Conservation (phyloP, 2,113 vertebrate species). For the Lepus europaeus region DNA sequence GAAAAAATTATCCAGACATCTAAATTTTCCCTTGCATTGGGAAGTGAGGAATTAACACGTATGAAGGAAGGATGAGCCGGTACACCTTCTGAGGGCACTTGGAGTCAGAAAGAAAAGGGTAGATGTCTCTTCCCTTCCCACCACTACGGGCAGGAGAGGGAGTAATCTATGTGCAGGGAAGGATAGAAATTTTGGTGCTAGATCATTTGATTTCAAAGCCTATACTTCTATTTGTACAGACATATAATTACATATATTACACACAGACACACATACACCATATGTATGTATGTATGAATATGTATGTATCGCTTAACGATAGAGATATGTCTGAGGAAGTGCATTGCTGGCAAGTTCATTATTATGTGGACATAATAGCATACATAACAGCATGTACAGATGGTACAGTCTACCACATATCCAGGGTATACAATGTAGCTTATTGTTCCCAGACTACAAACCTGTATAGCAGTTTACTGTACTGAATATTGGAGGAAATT, state of each 20-base stretch:
- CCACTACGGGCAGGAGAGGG: background rate
- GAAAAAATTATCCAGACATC: background rate
- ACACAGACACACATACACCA: background rate
- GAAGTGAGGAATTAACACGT: background rate
- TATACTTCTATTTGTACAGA: background rate
- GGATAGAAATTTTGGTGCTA: background rate
- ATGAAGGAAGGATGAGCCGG: background rate
- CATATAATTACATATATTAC: background rate
- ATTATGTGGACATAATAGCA: too few species aligned
- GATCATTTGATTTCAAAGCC: background rate
- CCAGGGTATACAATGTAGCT: too few species aligned
- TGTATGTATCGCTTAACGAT: too few species aligned
- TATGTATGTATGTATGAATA: background rate
- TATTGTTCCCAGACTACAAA: background rate
- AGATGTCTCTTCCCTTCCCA: background rate
- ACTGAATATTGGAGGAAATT: background rate
- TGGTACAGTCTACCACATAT: too few species aligned
- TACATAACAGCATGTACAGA: too few species aligned
- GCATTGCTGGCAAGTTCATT: too few species aligned
- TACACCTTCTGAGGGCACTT: background rate
- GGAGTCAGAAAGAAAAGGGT: background rate
- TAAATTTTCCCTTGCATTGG: background rate
- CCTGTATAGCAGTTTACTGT: background rate
- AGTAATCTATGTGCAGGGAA: background rate
- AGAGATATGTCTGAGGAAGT: too few species aligned